These are phyloP conservation scores for Pandemis cinnamomeana DNA, from an alignment of 2,888 invertebrate genomes.

Conservation along the genomic window DNA sequence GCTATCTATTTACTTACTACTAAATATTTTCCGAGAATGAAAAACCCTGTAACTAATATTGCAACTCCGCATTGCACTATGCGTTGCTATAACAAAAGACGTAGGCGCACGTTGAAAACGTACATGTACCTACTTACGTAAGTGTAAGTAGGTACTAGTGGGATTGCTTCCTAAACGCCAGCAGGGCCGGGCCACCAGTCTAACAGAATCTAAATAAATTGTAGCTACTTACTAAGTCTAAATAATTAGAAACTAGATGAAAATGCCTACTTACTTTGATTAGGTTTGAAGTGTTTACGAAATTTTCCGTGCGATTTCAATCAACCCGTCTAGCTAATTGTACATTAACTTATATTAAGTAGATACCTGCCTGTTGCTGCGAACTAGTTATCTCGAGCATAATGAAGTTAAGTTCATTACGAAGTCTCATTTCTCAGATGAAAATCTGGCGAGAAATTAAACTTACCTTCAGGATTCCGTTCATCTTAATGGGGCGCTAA, in stretches of 20 bases:
- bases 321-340: neutral
- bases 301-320: neutral
- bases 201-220: no score
- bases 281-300: no score
- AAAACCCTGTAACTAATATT: neutral
- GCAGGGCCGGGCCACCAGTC: no score
- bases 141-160: neutral
- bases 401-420: constrained; percentile 1
- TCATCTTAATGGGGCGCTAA: constrained; percentile 16
- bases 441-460: constrained; percentile 21
- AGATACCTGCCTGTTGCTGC: neutral
- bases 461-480: neutral
- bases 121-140: no score
- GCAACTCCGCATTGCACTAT: constrained; percentile 15
- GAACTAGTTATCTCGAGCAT: neutral
- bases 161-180: no score
- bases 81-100: constrained; percentile 13
- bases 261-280: no score
- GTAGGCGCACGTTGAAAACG: constrained; percentile 23
- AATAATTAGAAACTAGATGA: no score
- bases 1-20: no score
- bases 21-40: neutral
- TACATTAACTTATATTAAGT: neutral
- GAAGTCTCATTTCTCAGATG: constrained; percentile 12
- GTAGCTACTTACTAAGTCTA: no score